Conservation (phyloP, 2,113 vertebrate genomes). For the Xyliphius kryptos region DNA sequence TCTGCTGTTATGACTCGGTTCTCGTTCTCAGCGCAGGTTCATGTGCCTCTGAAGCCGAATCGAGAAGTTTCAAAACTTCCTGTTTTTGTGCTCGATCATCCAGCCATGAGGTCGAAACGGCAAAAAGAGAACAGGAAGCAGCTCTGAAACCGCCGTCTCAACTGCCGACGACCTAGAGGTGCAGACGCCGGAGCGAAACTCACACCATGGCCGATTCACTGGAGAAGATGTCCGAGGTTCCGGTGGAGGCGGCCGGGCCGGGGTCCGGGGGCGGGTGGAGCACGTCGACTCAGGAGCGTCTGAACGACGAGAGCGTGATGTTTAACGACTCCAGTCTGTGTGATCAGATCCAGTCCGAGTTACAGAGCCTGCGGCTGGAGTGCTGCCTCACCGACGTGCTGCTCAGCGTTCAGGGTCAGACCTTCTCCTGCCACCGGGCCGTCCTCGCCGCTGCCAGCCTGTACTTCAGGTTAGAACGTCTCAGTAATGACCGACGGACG, state of each 20-base stretch:
- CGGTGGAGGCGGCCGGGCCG: conserved; percentile 48
- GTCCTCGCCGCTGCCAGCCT: conserved; percentile 91
- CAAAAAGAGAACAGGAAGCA: conserved; percentile 58
- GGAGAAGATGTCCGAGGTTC: conserved; percentile 74
- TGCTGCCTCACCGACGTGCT: conserved; percentile 84
- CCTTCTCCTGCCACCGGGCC: conserved; percentile 86
- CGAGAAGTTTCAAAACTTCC: conserved; percentile 35
- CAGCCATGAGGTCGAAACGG: neutral
- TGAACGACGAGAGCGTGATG: conserved; percentile 64
- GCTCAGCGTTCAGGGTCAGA: conserved; percentile 74
- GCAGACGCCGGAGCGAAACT: neutral
- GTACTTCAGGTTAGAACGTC: conserved; percentile 94
- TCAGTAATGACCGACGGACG: too few relatives aligned
- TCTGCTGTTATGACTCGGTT: neutral
- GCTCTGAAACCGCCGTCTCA: conserved; percentile 1
- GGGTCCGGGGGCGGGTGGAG: conserved; percentile 57
- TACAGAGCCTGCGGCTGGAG: conserved; percentile 82
- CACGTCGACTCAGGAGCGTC: conserved; percentile 60
- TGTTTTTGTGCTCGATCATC: conserved; percentile 39
- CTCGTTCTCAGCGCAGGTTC: neutral
- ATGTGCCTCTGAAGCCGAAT: neutral
- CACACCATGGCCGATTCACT: conserved; percentile 72
- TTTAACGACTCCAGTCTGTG: conserved; percentile 80
- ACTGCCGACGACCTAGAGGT: neutral
- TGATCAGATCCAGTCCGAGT: conserved; percentile 78